A percentile compares a stretch with the other conserved stretches of the same genome.
phyloP scores from a whole-genome alignment of 30 jellyfish, hydroid and myxozoan genomes.

The Turritopsis dohrnii region DNA sequence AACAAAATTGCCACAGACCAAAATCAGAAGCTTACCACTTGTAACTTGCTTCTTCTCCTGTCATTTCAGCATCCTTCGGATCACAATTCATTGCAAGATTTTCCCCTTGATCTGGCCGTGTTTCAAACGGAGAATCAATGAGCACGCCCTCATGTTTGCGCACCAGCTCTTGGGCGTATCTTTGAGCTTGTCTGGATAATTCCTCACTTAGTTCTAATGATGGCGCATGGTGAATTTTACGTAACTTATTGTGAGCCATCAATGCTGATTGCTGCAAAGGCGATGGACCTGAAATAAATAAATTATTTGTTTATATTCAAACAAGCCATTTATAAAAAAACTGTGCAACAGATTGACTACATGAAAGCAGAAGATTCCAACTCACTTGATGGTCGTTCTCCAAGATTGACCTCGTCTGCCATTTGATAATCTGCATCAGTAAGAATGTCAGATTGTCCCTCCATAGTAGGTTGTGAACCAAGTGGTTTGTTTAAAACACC shows the following conservation, averaged over 20 bases:
- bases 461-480: not conserved
- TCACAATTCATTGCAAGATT: slow-evolving; percentile 74
- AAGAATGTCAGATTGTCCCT: slow-evolving; percentile 10
- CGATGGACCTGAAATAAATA: slow-evolving; percentile 41
- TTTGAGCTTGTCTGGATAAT: slow-evolving; percentile 64
- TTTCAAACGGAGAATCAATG: slow-evolving; percentile 49
- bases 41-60: slow-evolving; percentile 77
- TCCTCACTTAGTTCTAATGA: slow-evolving; percentile 47
- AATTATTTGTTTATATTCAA: too few relatives aligned
- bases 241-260: slow-evolving; percentile 71
- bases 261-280: slow-evolving; percentile 63
- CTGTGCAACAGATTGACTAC: too few relatives aligned
- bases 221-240: slow-evolving; percentile 62
- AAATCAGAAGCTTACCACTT: slow-evolving; percentile 72
- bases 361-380: too few relatives aligned
- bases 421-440: not conserved
- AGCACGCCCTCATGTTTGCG: slow-evolving; percentile 56
- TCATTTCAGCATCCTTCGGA: slow-evolving; percentile 39
- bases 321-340: too few relatives aligned
- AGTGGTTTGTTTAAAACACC: slow-evolving; percentile 7
- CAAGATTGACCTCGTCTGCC: slow-evolving; percentile 4
- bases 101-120: slow-evolving; percentile 75
- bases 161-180: slow-evolving; percentile 68
- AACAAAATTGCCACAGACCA: not conserved
- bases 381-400: not conserved